Conservation (phyloP, 2,113 vertebrate genomes). For the Glaucidium brasilianum region DNA sequence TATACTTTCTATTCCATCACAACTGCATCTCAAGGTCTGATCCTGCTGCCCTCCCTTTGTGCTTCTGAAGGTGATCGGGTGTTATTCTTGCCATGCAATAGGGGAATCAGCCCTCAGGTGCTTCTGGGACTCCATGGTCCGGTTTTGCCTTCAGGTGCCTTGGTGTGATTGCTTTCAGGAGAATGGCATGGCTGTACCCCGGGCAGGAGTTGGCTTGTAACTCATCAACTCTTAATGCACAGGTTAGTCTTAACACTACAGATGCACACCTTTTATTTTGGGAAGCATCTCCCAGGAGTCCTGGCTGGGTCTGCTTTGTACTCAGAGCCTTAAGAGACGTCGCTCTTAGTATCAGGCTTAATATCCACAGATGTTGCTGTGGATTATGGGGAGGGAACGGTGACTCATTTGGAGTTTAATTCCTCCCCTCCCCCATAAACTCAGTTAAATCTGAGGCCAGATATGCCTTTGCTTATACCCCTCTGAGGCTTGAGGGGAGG, state of each 20-base stretch:
- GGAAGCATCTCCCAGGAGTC: neutral
- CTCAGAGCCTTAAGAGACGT: neutral
- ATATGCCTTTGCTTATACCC: neutral
- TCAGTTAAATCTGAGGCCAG: neutral
- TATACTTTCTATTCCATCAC: neutral
- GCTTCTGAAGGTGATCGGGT: neutral
- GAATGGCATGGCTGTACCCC: neutral
- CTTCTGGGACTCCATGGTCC: neutral
- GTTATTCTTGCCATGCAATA: neutral
- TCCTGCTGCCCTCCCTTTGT: neutral
- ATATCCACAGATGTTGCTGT: neutral
- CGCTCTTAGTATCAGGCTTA: neutral
- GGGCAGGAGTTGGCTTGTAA: neutral
- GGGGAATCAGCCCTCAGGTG: neutral
- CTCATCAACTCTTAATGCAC: neutral
- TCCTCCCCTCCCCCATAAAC: neutral
- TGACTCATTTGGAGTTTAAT: conserved; percentile 15
- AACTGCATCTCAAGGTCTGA: neutral
- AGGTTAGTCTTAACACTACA: neutral
- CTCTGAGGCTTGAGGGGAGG: neutral
- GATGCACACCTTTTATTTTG: neutral
- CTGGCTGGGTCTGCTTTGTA: neutral
- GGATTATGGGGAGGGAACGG: neutral
- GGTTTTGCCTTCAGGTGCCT: neutral
- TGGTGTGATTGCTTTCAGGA: neutral